A percentile compares a stretch with the other conserved stretches of the same genome.
phyloP scores from a whole-genome alignment of 2,888 invertebrate species.

The Volucella inflata region DNA sequence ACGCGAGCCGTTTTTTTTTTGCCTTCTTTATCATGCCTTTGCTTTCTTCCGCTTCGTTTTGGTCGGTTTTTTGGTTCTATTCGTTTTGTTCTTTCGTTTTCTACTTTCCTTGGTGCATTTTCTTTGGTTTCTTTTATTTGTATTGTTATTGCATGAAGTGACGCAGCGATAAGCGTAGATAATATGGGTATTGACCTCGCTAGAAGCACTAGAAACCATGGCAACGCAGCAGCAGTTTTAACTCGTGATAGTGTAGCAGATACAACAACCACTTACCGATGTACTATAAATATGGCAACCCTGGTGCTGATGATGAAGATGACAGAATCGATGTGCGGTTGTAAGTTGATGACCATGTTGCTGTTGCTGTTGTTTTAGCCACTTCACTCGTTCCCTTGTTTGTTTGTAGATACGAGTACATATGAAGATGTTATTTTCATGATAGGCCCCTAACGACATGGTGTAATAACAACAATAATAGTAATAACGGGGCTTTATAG shows the following conservation, averaged over 20 bases:
- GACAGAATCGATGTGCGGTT: slow-evolving; percentile 22
- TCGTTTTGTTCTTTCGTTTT: neutral
- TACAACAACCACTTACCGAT: too few species aligned
- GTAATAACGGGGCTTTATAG: slow-evolving; percentile 58
- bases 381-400: neutral
- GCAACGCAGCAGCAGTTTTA: neutral
- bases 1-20: neutral
- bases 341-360: neutral
- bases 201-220: slow-evolving; percentile 29
- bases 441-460: slow-evolving; percentile 14
- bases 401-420: neutral
- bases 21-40: too few species aligned
- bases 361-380: too few species aligned
- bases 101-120: slow-evolving; percentile 51
- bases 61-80: slow-evolving; percentile 3
- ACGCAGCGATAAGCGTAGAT: slow-evolving; percentile 68
- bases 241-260: too few species aligned
- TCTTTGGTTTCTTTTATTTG: slow-evolving; percentile 57
- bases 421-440: slow-evolving; percentile 29
- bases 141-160: slow-evolving; percentile 21
- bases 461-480: slow-evolving; percentile 46
- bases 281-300: slow-evolving; percentile 41
- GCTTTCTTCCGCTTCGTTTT: neutral
- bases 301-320: slow-evolving; percentile 25
- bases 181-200: slow-evolving; percentile 71